These are phyloP conservation scores for Spodoptera frugiperda DNA, from an alignment of 1,140 invertebrate species.

Conservation along the genomic window DNA sequence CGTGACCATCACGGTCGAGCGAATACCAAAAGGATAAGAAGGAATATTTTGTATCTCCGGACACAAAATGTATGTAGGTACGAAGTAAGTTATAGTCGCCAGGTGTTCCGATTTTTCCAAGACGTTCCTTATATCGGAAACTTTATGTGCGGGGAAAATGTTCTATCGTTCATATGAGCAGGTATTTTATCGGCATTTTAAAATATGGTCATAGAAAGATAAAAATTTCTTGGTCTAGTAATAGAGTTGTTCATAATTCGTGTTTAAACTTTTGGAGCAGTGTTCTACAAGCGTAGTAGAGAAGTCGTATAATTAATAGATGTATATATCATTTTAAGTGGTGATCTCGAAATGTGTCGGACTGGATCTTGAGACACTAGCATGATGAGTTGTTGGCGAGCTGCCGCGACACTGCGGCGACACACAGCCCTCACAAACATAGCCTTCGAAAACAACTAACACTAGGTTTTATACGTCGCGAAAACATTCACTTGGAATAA, in stretches of 20 bases:
- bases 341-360: conserved; percentile 30
- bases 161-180: not conserved
- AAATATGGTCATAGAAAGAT: conserved; percentile 3
- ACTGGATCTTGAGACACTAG: not conserved
- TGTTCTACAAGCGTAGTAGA: not conserved
- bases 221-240: not conserved
- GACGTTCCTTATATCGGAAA: conserved; percentile 17
- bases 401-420: conserved; percentile 65
- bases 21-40: conserved; percentile 50
- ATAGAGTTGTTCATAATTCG: not conserved
- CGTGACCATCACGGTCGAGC: conserved; percentile 47
- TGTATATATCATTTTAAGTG: not conserved
- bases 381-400: conserved; percentile 63
- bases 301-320: conserved; percentile 8
- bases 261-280: not conserved
- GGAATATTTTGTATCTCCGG: conserved; percentile 57
- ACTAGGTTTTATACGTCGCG: conserved; percentile 51
- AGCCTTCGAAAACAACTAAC: conserved; percentile 63
- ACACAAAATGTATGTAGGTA: conserved; percentile 65
- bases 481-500: conserved; percentile 19
- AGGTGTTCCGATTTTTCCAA: conserved; percentile 28
- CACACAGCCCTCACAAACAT: conserved; percentile 52
- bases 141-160: conserved; percentile 18
- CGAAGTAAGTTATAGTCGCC: conserved; percentile 50
- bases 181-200: conserved; percentile 20